Evolutionary conservation across 2,888 invertebrate genomes (phyloP), one percentile per base, ranked within the genome.

Genomic region (Zeuzera pyrina): DNA sequence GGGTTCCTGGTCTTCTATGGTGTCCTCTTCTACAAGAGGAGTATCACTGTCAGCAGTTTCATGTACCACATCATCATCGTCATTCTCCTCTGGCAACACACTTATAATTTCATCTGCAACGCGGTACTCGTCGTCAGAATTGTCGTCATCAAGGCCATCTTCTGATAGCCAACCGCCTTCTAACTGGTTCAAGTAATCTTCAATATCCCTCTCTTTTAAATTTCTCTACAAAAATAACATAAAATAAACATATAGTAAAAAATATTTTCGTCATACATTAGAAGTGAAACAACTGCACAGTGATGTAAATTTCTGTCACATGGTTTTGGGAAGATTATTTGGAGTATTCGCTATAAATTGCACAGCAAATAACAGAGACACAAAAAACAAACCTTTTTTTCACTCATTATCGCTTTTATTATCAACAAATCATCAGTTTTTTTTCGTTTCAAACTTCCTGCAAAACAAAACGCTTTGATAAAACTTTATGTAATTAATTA

Each of bases 81-180:
- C 36, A 34, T 31, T 37, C 21, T 27, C 30, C 26, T 33, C 36
- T n/a, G n/a, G 21, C 13, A 26, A 30, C 15, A 28, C 2, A 21
- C 12, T 12, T 30, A 21, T 24, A 27, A 23, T 14, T 30, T 36
- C 15, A 23, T 12, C 29, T n/a, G n/a, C n/a, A n/a, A n/a, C n/a
- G n/a, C 11, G 25, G 7, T 27, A 10, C n/a, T 33, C 34, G 25
- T 38, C 38, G 3, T 38, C 38, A 22, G 38, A 34, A 15, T 34
- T 34, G 12, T 38, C 27, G n/a, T 12, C 34, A 3, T 38, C 34
- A 7, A 32, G 26, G n/a, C 32, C 38, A 14, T 38, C 38, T 38
- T 38, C 38, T 21, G 34, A 38, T 12, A 37, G 28, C 38, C 38
- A 38, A 23, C 30, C 34, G 30, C 32, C 32, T 14, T 38, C 32